Base-by-base conservation (phyloP, 2,113 vertebrate genomes). In the Protomyctophum bolini region DNA sequence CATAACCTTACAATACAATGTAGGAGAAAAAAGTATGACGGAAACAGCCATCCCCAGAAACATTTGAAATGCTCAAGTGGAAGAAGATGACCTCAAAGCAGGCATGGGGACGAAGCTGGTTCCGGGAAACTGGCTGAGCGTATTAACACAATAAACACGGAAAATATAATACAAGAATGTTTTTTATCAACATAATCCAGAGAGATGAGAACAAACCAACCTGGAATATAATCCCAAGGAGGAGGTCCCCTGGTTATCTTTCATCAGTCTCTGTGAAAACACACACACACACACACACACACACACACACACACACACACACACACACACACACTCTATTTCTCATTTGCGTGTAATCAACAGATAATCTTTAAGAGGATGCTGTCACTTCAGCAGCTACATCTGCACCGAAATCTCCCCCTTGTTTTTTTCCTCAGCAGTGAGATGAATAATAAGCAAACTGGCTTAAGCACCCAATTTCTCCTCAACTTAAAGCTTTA, bases 121-220 rank as follows among this genome's bases (percentile, higher is more conserved):
- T 88, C 84, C 81, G 69, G 75, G 66, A 89, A 64, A 86, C 88
- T 80, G 81, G 66, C 86, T 60, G 79, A 77, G 80, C 84, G 79
- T 86, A 89, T 91, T 92, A 92, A 92, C 90, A 90, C 89, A 91
- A 88, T 90, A 90, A 91, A 89, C 90, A 89, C 80, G 79, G 70
- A 84, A 68, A 90, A 93, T 84, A 94, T 92, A 92, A 92, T 90
- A 90, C 87, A 92, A 91, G 89, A 91, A 92, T 92, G 89, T 93
- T 93, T 41, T 90, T 90, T 88, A 90, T 92, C 87, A 90, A 90
- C 90, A 58, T 93, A 93, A 93, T 93, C 92, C 90, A 66, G 68
- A 75, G 85, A 79, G 84, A 92, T 91, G 90, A 92, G 75, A 79
- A 76, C 57, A 56, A 79, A 82, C 77, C 75, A 90, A 92, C 90